Conservation (phyloP, 2,113 vertebrate genomes). For the Centrocercus urophasianus region DNA sequence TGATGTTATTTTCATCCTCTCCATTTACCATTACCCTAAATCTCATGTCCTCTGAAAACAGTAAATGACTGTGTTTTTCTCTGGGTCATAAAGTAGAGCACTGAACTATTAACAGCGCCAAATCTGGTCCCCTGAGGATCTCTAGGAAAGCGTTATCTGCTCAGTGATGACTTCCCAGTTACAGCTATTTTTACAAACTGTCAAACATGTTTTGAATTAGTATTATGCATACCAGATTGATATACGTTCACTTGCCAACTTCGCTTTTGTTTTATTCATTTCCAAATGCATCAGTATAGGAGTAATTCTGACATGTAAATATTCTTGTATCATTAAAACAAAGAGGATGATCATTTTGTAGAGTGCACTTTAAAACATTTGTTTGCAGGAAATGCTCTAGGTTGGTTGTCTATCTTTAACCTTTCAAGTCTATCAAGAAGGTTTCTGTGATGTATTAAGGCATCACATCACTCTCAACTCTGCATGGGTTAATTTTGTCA, state of each 20-base stretch:
- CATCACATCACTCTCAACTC: background rate
- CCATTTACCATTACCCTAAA: background rate
- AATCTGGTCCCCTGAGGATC: background rate
- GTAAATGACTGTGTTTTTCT: background rate
- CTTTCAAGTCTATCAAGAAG: background rate
- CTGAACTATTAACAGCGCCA: background rate
- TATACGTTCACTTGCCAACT: background rate
- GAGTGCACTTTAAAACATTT: background rate
- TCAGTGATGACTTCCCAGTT: constrained; percentile 9
- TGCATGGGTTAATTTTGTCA: constrained; percentile 17
- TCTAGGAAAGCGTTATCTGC: background rate
- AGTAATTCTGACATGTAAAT: background rate
- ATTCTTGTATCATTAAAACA: background rate
- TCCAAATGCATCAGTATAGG: background rate
- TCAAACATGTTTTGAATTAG: background rate
- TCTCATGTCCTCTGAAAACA: background rate
- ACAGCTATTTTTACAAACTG: constrained; percentile 37
- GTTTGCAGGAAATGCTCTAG: background rate
- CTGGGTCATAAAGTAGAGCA: background rate
- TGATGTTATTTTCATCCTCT: background rate
- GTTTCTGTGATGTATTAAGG: background rate
- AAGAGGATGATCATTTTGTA: background rate
- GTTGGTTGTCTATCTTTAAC: background rate
- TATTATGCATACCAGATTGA: background rate
- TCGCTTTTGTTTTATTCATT: background rate